Evolutionary conservation across 2,113 vertebrate genomes (phyloP).

Genomic region (Arenaria interpres): DNA sequence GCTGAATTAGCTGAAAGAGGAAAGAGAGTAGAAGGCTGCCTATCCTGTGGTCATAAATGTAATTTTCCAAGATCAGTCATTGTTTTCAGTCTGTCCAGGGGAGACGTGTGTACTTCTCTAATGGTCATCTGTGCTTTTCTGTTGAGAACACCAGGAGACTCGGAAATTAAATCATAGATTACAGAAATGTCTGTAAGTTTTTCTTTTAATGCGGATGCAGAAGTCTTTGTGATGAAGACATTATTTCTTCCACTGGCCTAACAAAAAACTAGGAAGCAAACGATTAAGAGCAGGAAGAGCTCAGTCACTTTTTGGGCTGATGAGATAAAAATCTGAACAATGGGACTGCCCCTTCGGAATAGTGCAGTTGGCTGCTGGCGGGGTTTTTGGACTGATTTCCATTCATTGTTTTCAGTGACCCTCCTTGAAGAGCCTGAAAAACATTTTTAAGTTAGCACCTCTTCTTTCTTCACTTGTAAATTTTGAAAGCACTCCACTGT

Average conservation of each 20-base stretch:
- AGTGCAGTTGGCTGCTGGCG: neutral
- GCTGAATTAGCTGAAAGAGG: neutral
- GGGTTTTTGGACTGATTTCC: constrained; percentile 49
- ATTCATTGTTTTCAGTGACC: constrained; percentile 52
- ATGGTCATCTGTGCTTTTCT: neutral
- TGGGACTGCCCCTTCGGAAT: neutral
- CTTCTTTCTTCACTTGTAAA: constrained; percentile 5
- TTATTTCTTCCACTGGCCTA: constrained; percentile 4
- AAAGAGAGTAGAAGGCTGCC: neutral
- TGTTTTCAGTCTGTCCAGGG: neutral
- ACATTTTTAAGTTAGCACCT: neutral
- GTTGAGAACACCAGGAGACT: neutral
- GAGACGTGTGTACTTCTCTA: neutral
- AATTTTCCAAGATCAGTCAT: neutral
- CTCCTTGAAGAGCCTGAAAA: constrained; percentile 12
- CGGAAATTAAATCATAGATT: neutral
- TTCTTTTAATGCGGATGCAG: neutral
- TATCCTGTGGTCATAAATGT: neutral
- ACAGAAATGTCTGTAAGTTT: neutral
- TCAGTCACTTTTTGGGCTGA: constrained; percentile 20
- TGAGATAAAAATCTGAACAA: constrained; percentile 54
- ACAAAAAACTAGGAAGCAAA: constrained; percentile 45
- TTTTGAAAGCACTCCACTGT: constrained; percentile 17
- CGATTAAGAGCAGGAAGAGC: constrained; percentile 34
- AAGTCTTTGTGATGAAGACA: constrained; percentile 22